Base-by-base conservation (phyloP, 2,888 invertebrate species). In the Drosophila falleni region DNA sequence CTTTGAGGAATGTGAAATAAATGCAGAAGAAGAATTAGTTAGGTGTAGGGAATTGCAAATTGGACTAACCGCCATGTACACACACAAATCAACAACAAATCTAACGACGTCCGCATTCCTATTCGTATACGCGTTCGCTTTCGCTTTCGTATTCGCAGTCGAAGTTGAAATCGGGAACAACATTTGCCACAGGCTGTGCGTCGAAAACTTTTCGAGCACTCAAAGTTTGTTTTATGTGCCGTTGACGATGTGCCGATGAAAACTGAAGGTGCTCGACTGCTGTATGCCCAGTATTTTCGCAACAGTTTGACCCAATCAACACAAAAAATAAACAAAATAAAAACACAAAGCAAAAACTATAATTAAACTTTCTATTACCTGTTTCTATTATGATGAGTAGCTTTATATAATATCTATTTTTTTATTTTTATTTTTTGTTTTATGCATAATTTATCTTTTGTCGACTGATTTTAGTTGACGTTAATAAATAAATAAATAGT, bases 181-280 rank as follows among this genome's bases (percentile, higher is more conserved):
- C 75, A 78, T 78, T 86, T 71, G 83, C 86, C 78, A 64, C 83
- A 80, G 86, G 86, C 86, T 71, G 85, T 66, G 81, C 78, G 66
- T 68, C 42, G 37, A 69, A 69, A 81, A 82, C 65, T 81, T 84
- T 84, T 71, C 70, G 54, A 79, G 77, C 81, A 73, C 56, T 64
- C 65, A 81, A 84, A 81, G 77, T 83, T 83, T 83, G 77, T 75
- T 84, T 78, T 84, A 81, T 77, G 78, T 78, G 64, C 70, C 76
- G 61, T 54, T 64, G 74, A 81, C 72, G 70, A 61, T 23, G 71
- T 19, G 35, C 15, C 16, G n/a, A 54, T 26, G 26, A 42, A 9
- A 5, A 41, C 8, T 1, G 8, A n/a, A 8, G 37, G 1, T n/a
- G 37, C 37, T 37, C 37, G 37, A 37, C 37, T 37, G 37, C 13